A percentile compares a stretch with the other conserved stretches of the same genome.
phyloP scores from a whole-genome alignment of 2,797 vertebrate genomes.

The Rhincodon typus region DNA sequence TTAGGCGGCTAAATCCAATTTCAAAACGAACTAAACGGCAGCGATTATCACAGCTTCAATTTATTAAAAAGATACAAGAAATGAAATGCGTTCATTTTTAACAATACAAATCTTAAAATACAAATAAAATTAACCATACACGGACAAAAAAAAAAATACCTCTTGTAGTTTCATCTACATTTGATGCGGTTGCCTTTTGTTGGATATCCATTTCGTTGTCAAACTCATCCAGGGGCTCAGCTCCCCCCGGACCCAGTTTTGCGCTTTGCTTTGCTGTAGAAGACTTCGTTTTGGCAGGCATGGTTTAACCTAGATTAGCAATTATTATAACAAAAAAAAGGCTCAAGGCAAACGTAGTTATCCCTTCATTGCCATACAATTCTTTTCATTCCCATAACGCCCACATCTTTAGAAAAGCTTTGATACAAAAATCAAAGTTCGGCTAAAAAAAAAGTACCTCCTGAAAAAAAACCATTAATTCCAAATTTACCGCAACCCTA shows the following conservation, averaged over 20 bases:
- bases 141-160: slow-evolving; percentile 63
- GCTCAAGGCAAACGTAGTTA: background rate
- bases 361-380: background rate
- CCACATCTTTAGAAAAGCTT: background rate
- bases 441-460: background rate
- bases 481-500: background rate
- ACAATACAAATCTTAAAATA: background rate
- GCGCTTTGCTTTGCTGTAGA: slow-evolving; percentile 65
- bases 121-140: slow-evolving; percentile 42
- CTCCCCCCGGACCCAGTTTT: slow-evolving; percentile 50
- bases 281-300: slow-evolving; percentile 77
- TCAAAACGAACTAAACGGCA: background rate
- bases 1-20: slow-evolving; percentile 4
- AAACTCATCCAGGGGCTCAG: slow-evolving; percentile 62
- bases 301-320: slow-evolving; percentile 56
- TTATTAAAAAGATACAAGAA: background rate
- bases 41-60: background rate
- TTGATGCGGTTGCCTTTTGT: slow-evolving; percentile 53
- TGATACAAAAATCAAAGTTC: background rate
- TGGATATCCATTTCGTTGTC: slow-evolving; percentile 63
- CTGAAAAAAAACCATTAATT: background rate
- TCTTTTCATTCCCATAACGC: background rate
- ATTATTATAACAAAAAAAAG: background rate
- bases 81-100: background rate
- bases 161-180: slow-evolving; percentile 57